Evolutionary conservation across 2,113 vertebrate genomes (phyloP).

Genomic region (Phycodurus eques): DNA sequence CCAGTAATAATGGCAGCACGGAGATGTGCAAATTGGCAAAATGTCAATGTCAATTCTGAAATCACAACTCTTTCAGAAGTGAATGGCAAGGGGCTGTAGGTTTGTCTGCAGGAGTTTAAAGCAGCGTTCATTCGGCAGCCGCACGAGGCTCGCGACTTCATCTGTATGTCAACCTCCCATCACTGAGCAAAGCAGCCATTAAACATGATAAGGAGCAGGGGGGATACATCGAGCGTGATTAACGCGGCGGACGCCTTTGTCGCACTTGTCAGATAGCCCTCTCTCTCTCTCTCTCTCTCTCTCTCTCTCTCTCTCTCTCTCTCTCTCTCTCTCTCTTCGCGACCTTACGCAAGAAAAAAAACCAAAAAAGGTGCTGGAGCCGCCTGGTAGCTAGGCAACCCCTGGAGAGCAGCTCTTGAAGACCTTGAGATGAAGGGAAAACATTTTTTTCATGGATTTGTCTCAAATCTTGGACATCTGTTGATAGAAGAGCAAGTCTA

Average conservation of each 20-base stretch:
- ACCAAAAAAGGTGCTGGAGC: slow-evolving; percentile 56
- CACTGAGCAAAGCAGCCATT: slow-evolving; percentile 46
- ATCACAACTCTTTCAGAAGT: background rate
- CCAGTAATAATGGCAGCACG: background rate
- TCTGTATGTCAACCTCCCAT: slow-evolving; percentile 49
- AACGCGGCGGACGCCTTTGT: slow-evolving; percentile 51
- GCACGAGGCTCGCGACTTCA: slow-evolving; percentile 39
- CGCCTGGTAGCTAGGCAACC: slow-evolving; percentile 72
- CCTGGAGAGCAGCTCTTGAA: slow-evolving; percentile 59
- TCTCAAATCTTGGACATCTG: background rate
- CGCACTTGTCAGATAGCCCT: slow-evolving; percentile 41
- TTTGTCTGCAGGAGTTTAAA: background rate
- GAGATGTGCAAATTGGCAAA: background rate
- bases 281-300: slow-evolving; percentile 21
- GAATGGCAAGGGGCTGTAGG: background rate
- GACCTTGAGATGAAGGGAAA: slow-evolving; percentile 60
- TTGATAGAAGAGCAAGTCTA: background rate
- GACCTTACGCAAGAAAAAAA: slow-evolving; percentile 61
- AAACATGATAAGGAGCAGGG: slow-evolving; percentile 33
- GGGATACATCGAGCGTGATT: slow-evolving; percentile 46
- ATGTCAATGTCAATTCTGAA: background rate
- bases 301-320: slow-evolving; percentile 23
- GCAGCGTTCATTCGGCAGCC: slow-evolving; percentile 40
- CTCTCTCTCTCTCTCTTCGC: slow-evolving; percentile 30
- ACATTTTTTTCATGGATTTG: background rate